Base-by-base conservation (phyloP, 2,888 invertebrate species). In the Mesochorus sp. region DNA sequence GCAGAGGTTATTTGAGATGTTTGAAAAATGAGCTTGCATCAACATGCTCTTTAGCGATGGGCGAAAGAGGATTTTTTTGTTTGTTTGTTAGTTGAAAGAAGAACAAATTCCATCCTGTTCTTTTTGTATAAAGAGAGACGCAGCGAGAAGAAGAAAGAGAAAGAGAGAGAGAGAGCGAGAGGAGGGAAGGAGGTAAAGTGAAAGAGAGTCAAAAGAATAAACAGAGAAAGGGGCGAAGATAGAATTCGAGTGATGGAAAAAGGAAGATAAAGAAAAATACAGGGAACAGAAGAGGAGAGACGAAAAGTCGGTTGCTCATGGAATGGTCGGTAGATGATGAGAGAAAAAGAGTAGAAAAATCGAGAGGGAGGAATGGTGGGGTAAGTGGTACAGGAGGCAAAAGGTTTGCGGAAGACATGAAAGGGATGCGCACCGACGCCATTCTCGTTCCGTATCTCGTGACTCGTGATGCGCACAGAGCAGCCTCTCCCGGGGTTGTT, bases 371-470 rank as follows among this genome's bases (percentile, higher is more conserved):
- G 51, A 62, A 55, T 68, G 51, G 47, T 4, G 37, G 26, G 51
- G 21, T 24, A 68, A 57, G 51, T 6, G 28, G 72, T 44, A 64
- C 21, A 70, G 66, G 76, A 67, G 76, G 81, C 76, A 79, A 49
- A 81, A 81, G 81, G 81, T 81, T 84, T 81, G 79, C 76, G 80
- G 80, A 80, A 79, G 81, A 85, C 82, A 81, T 82, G 84, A 85
- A 83, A 83, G 84, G 82, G 82, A 81, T 83, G 86, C 82, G 83
- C 82, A 81, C 77, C 85, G 85, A 84, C 84, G 86, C 87, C 86
- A 85, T 87, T 85, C 86, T 87, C 85, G 82, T 85, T 79, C 77
- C 59, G 78, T 73, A 75, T 74, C 81, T 79, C 75, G 76, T 70
- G 49, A 42, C 62, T 66, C 39, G 44, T 26, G 34, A 44, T 44